Evolutionary conservation across 2,888 invertebrate genomes (phyloP).

Genomic region (Nebria brevicollis): DNA sequence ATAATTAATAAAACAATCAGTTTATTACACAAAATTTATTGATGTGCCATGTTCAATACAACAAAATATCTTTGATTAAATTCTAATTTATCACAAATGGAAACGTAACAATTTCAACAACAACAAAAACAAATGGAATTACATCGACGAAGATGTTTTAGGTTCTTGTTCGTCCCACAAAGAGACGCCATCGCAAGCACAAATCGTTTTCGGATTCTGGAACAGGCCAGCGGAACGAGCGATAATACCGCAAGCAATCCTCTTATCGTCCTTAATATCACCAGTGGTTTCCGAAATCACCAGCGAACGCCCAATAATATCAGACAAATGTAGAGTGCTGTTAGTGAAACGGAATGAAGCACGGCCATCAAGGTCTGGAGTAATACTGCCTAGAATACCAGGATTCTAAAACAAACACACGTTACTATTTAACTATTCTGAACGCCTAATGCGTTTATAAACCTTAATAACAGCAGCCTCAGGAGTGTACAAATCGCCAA

Average conservation of each 20-base stretch:
- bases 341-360: slow-evolving; percentile 74
- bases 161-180: slow-evolving; percentile 86
- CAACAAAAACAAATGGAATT: background rate
- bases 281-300: slow-evolving; percentile 74
- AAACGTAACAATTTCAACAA: background rate
- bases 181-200: slow-evolving; percentile 89
- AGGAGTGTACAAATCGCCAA: background rate
- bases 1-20: background rate
- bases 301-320: slow-evolving; percentile 82
- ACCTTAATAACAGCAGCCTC: background rate
- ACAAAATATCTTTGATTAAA: background rate
- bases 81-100: background rate
- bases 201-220: slow-evolving; percentile 87
- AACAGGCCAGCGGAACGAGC: slow-evolving; percentile 89
- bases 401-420: slow-evolving; percentile 7
- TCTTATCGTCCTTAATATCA: slow-evolving; percentile 58
- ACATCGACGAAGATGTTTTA: background rate
- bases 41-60: background rate
- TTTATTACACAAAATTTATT: background rate
- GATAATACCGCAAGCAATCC: slow-evolving; percentile 84
- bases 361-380: slow-evolving; percentile 70
- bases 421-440: background rate
- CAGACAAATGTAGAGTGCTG: slow-evolving; percentile 71
- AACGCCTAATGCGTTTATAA: background rate
- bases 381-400: slow-evolving; percentile 75